Percentiles rank a stretch among this genome's conserved stretches.
phyloP scores from a whole-genome alignment of 1,140 invertebrate genomes.

The Nephila pilipes region DNA sequence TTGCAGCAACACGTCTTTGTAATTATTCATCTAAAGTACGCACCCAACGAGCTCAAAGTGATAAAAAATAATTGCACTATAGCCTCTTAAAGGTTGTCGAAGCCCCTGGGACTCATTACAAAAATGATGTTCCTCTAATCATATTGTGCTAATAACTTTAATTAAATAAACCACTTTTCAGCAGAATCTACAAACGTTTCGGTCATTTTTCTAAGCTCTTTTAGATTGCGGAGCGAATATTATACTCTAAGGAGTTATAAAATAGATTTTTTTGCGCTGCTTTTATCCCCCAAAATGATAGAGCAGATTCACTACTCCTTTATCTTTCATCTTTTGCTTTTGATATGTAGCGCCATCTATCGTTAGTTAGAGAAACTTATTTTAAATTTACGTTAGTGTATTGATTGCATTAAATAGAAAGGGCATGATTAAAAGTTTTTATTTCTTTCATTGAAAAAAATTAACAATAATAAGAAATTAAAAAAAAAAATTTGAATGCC shows the following conservation, averaged over 20 bases:
- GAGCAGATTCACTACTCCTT: background rate
- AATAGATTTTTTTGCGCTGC: background rate
- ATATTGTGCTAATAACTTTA: constrained; percentile 62
- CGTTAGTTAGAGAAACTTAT: background rate
- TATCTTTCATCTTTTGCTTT: constrained; percentile 3
- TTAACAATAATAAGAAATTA: no score
- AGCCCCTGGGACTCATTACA: constrained; percentile 1
- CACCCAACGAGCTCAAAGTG: background rate
- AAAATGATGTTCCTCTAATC: constrained; percentile 54
- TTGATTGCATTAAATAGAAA: background rate
- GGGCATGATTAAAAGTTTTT: background rate
- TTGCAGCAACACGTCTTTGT: constrained; percentile 30
- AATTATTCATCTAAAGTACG: constrained; percentile 25
- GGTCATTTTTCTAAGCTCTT: constrained; percentile 9
- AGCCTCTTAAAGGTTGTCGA: constrained; percentile 6
- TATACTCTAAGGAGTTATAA: constrained; percentile 57
- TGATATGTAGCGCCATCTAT: constrained; percentile 57
- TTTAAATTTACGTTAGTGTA: background rate
- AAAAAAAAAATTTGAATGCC: no score
- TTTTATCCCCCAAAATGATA: background rate
- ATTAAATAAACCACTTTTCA: constrained; percentile 65
- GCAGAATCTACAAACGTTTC: background rate
- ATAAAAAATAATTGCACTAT: constrained; percentile 55
- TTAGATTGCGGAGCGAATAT: constrained; percentile 49
- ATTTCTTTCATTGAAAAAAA: no score